Evolutionary conservation across 2,113 vertebrate genomes (phyloP), one percentile per base, ranked within the genome.

Genomic region (Corythornis vintsioides): DNA sequence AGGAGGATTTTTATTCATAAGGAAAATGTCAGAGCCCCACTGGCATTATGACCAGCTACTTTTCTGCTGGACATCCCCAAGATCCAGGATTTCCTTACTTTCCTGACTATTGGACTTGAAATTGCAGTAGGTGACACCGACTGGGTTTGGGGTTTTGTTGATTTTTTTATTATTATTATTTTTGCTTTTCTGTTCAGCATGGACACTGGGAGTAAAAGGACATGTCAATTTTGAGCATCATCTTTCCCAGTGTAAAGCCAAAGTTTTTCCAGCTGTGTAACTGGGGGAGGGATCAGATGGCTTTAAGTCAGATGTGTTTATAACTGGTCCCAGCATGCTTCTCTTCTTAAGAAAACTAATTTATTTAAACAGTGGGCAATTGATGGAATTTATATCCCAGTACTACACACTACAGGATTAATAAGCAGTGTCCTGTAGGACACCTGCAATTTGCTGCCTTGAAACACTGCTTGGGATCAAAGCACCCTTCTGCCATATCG

Each of bases 341-440:
- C 45, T 82, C 40, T 92, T 86, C 26, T 35, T 81, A 71, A 60
- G 48, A 86, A 92, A 89, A 52, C 15, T 60, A 15, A 92, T 87
- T 76, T 88, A 66, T 45, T 83, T 89, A 64, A 95, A 64, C 86
- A 86, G 81, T 69, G 81, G 65, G 73, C 77, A 86, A 15, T 43
- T 75, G 66, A 45, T 86, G 57, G 57, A 40, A 90, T 93, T 88
- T 89, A 56, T 57, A 86, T 70, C 86, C 43, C 47, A 11, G 60
- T 22, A 20, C 6, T 22, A 33, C 52, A 65, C 75, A 45, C 86
- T 71, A 4, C n/a, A 77, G 65, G 61, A 64, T 84, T 86, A 88
- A 84, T 77, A 78, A 93, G 61, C 2, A 2, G 25, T 47, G 43
- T 81, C 52, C 43, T 10, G 0, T 60, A 89, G 73, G 65, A 81